Evolutionary conservation across 2,113 vertebrate genomes (phyloP).

Genomic region (Oryzias woworae): DNA sequence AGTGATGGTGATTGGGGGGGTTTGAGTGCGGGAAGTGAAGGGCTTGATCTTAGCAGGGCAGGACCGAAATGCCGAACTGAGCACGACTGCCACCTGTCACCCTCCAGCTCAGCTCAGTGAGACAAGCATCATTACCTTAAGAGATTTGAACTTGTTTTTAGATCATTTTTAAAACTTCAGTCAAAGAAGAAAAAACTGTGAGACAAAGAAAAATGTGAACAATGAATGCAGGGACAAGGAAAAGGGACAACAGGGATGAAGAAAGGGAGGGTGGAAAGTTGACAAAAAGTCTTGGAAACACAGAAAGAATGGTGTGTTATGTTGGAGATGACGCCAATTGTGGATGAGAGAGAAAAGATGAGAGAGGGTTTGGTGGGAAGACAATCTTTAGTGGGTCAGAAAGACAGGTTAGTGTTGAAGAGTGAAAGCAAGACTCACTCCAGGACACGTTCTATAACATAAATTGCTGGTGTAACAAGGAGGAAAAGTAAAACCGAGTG

Average conservation of each 20-base stretch:
- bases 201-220: conserved; percentile 47
- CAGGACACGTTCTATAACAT: conserved; percentile 13
- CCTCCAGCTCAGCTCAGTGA: conserved; percentile 34
- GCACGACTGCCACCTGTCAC: conserved; percentile 46
- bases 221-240: conserved; percentile 19
- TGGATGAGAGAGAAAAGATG: conserved; percentile 22
- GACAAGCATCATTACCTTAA: conserved; percentile 16
- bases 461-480: conserved; percentile 28
- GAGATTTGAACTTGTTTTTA: conserved; percentile 20
- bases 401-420: conserved; percentile 20
- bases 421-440: conserved; percentile 35
- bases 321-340: conserved; percentile 14
- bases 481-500: conserved; percentile 30
- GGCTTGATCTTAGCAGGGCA: conserved; percentile 29
- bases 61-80: conserved; percentile 28
- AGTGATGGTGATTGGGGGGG: conserved; percentile 46
- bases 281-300: conserved; percentile 33
- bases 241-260: conserved; percentile 37
- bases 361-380: conserved; percentile 13
- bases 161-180: conserved; percentile 16
- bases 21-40: conserved; percentile 20
- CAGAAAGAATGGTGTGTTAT: conserved; percentile 22
- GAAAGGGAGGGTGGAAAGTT: conserved; percentile 22
- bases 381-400: conserved; percentile 29
- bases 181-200: conserved; percentile 44